Conservation (phyloP, 2,113 vertebrate genomes). For the Sterna hirundo region DNA sequence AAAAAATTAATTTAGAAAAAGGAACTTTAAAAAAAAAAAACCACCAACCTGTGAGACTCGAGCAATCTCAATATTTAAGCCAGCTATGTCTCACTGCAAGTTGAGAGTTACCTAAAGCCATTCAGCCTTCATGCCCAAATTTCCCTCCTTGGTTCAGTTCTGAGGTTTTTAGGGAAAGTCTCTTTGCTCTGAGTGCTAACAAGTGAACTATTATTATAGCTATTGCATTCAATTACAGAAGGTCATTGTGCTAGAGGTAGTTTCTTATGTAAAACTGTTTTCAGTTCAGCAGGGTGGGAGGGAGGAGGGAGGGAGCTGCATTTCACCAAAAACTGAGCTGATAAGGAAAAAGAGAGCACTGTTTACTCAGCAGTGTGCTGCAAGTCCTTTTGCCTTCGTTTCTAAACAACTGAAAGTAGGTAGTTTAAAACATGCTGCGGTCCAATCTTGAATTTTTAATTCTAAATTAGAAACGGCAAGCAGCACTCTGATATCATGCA, state of each 20-base stretch:
- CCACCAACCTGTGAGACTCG: accelerated
- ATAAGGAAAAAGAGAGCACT: constrained; percentile 16
- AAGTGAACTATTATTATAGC: constrained; percentile 29
- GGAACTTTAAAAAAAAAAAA: background rate
- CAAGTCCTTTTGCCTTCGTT: background rate
- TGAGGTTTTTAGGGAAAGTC: background rate
- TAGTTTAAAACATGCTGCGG: background rate
- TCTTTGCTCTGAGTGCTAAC: background rate
- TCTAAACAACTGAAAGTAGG: background rate
- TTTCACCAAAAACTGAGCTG: constrained; percentile 35
- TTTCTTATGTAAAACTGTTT: constrained; percentile 54
- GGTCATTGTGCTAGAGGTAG: constrained; percentile 56
- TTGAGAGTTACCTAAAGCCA: background rate
- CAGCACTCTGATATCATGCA: background rate
- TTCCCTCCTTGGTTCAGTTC: background rate
- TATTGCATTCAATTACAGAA: constrained; percentile 11
- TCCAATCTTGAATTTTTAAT: background rate
- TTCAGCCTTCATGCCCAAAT: background rate
- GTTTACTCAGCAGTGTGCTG: constrained; percentile 21
- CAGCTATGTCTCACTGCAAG: background rate
- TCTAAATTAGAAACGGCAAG: background rate
- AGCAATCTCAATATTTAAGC: background rate
- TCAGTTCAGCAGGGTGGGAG: background rate
- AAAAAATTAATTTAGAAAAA: background rate
- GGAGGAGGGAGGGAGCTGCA: background rate